Evolutionary conservation across 2,113 vertebrate genomes (phyloP).

Genomic region (Lepus europaeus): DNA sequence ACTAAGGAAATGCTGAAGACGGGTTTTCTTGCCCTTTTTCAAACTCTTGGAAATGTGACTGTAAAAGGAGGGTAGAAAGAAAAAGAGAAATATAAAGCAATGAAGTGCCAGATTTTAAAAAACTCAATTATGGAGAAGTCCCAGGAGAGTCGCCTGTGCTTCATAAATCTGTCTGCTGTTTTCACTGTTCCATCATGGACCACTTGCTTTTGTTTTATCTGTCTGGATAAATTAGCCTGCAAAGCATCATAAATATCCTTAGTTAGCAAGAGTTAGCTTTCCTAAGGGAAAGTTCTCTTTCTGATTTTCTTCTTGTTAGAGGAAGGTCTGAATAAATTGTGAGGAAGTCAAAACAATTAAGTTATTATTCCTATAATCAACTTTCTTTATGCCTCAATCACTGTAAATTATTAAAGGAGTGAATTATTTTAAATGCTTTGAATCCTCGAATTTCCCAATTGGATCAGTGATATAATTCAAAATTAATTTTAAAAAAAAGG

Average conservation of each 20-base stretch:
- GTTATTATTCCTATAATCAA: conserved; percentile 45
- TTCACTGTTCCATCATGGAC: not conserved
- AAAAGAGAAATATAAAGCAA: conserved; percentile 23
- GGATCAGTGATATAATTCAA: not conserved
- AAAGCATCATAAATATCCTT: conserved; percentile 48
- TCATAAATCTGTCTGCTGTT: conserved; percentile 54
- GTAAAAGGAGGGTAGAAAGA: not conserved
- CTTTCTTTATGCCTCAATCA: conserved; percentile 15
- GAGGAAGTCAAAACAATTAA: conserved; percentile 58
- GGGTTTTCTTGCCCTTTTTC: conserved; percentile 32
- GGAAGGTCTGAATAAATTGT: conserved; percentile 46
- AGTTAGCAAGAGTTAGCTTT: conserved; percentile 51
- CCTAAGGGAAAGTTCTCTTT: conserved; percentile 47
- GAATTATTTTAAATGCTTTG: not conserved
- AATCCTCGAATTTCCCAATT: not conserved
- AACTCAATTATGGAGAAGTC: conserved; percentile 21
- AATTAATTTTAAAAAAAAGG: not conserved
- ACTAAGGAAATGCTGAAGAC: conserved; percentile 60
- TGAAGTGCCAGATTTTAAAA: conserved; percentile 26
- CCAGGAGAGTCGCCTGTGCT: not conserved
- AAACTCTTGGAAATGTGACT: conserved; percentile 55
- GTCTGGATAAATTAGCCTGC: conserved; percentile 58
- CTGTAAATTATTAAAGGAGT: not conserved
- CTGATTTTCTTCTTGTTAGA: conserved; percentile 47
- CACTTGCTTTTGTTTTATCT: conserved; percentile 54